Percentiles rank a stretch among this genome's conserved stretches.
These are phyloP conservation scores for Phycodurus eques DNA, from an alignment of 2,113 vertebrate genomes.

Conservation along the genomic window DNA sequence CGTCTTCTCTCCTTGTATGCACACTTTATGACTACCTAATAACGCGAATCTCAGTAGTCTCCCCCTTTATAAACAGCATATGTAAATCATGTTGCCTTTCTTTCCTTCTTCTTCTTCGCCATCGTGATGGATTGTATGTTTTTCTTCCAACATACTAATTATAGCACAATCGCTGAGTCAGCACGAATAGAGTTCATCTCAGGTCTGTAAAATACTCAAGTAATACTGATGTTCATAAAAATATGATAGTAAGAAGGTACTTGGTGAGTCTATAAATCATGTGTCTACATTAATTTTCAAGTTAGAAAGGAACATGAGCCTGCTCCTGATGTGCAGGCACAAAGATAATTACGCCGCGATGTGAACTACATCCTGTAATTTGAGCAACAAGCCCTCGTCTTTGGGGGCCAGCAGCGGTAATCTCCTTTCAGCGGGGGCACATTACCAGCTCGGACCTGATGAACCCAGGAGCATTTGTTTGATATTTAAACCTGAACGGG, in stretches of 20 bases:
- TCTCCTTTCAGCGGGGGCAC: not conserved
- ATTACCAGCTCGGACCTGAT: slow-evolving; percentile 24
- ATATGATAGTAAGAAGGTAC: not conserved
- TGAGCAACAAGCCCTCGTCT: slow-evolving; percentile 23
- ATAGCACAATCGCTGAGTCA: not conserved
- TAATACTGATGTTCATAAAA: not conserved
- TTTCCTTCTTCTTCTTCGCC: too few relatives aligned
- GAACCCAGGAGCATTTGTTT: slow-evolving; percentile 24
- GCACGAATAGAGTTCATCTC: not conserved
- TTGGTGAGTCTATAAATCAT: not conserved
- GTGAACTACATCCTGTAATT: slow-evolving; percentile 27
- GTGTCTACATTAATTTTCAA: not conserved
- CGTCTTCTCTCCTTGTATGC: too few relatives aligned
- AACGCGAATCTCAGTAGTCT: too few relatives aligned
- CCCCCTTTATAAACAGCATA: too few relatives aligned
- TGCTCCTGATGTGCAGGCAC: slow-evolving; percentile 16
- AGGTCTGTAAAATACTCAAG: not conserved
- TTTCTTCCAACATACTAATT: not conserved
- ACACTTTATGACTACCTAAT: too few relatives aligned
- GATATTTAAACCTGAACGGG: slow-evolving; percentile 21
- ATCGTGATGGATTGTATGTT: not conserved
- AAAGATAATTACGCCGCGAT: slow-evolving; percentile 16
- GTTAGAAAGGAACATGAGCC: slow-evolving; percentile 2
- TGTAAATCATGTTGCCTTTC: too few relatives aligned
- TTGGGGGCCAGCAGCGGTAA: slow-evolving; percentile 18